Percentiles rank a stretch among this genome's conserved stretches.
These are phyloP conservation scores for Operophtera brumata DNA, from an alignment of 2,888 invertebrate genomes.

Conservation along the genomic window DNA sequence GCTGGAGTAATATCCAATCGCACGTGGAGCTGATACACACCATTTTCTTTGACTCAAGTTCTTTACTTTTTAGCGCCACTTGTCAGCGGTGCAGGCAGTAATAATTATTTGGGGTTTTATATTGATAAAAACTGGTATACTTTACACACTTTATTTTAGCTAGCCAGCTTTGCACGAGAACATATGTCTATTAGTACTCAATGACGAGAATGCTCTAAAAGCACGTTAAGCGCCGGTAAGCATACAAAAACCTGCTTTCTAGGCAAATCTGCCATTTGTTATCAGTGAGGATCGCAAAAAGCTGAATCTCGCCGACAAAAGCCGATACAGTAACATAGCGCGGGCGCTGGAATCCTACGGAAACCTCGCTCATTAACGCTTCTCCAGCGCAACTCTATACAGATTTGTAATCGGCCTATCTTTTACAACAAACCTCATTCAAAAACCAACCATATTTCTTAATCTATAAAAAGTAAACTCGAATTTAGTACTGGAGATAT, in stretches of 20 bases:
- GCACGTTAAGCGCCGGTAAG: no score
- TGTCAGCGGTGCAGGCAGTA: no score
- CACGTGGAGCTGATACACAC: no score
- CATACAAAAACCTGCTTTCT: conserved; percentile 38
- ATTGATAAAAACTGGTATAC: no score
- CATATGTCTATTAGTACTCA: no score
- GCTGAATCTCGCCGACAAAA: conserved; percentile 74
- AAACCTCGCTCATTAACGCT: conserved; percentile 77
- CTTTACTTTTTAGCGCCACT: no score
- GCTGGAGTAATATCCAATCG: no score
- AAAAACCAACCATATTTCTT: conserved; percentile 14
- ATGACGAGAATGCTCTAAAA: no score
- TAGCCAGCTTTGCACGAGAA: no score
- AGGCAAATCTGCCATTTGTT: conserved; percentile 2
- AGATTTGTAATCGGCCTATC: conserved; percentile 42
- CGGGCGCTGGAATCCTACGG: conserved; percentile 63
- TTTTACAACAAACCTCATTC: conserved; percentile 16
- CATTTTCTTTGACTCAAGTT: no score
- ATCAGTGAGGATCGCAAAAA: conserved; percentile 78
- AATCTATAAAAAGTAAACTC: conserved; percentile 14
- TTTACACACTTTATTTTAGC: no score
- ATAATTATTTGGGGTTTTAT: no score
- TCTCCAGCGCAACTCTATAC: conserved; percentile 51
- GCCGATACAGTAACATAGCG: conserved; percentile 71
- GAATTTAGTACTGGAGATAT: neutral